Evolutionary conservation across 2,113 vertebrate species (phyloP).

Genomic region (Antechinus flavipes): DNA sequence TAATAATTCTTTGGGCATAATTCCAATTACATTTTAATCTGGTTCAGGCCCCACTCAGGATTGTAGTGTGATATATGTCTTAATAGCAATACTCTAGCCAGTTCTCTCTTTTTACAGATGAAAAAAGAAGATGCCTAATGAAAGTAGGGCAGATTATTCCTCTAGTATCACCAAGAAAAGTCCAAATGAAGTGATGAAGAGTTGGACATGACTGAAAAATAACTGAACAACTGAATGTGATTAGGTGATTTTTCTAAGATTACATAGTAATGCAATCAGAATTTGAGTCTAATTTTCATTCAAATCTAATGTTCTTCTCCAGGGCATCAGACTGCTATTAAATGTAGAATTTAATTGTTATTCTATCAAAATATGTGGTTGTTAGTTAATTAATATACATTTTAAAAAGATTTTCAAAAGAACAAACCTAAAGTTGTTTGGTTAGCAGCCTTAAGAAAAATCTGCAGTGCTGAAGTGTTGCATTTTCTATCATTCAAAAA

Average conservation of each 20-base stretch:
- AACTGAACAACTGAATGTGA: neutral
- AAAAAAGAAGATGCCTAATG: neutral
- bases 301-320: neutral
- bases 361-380: slow-evolving; percentile 49
- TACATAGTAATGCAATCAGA: neutral
- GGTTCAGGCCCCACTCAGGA: neutral
- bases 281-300: neutral
- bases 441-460: neutral
- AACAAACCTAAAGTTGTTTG: neutral
- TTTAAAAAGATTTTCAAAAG: slow-evolving; percentile 51
- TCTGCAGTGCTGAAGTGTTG: slow-evolving; percentile 68
- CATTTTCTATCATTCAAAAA: slow-evolving; percentile 64
- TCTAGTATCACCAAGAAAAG: neutral
- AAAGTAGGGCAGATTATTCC: too few relatives aligned
- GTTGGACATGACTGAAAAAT: neutral
- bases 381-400: slow-evolving; percentile 60
- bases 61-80: neutral
- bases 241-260: neutral
- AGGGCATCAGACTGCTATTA: neutral
- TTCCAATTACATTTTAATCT: neutral
- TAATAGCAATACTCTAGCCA: neutral
- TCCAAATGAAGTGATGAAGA: neutral
- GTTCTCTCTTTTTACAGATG: neutral
- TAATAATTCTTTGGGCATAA: too few relatives aligned
- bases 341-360: neutral